Base-by-base conservation (phyloP, 2,888 invertebrate genomes). In the Choristoneura rosaceana region DNA sequence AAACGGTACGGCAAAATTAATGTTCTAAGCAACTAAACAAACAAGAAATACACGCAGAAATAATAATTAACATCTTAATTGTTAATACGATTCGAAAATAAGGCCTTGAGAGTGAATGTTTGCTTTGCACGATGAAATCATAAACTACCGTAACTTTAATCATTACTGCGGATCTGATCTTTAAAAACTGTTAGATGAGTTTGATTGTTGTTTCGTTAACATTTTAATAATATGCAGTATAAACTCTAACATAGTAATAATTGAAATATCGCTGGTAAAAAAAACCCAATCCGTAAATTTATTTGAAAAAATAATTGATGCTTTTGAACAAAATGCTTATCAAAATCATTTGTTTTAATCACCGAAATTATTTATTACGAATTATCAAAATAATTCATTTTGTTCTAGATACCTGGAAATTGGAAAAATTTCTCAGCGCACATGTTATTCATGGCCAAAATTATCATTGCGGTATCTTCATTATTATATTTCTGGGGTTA, bases 381-480 rank as follows among this genome's bases (percentile, higher is more conserved):
- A 25, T 25, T 25, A 25, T 25, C 25, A 25, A 25, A 25, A 25
- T 25, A 1, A 25, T 25, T 25, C 2, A 25, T 25, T 25, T 25
- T 25, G 25, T 25, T 2, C 25, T 25, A 25, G 2, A 25, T 25
- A 25, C 0, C 25, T 25, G 25, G 25, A 25, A 25, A 25, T 1
- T 25, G 25, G 25, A 25, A 2, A 25, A 25, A 25, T 25, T 25
- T 25, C 25, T 25, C 25, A 25, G 25, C 25, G 25, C 25, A 3
- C 3, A 10, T 25, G 0, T 25, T 25, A 55, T 64, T 58, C 58
- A 58, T 58, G 63, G 45, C 58, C 17, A n/a, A 25, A 47, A 45
- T 47, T 58, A 64, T 64, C 45, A 43, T 70, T 63, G 64, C 70
- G 64, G 50, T 64, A 70, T 59, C 58, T 59, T 59, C 25, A 25